Evolutionary conservation across 2,888 invertebrate species (phyloP).

Genomic region (Embidobia sp.): DNA sequence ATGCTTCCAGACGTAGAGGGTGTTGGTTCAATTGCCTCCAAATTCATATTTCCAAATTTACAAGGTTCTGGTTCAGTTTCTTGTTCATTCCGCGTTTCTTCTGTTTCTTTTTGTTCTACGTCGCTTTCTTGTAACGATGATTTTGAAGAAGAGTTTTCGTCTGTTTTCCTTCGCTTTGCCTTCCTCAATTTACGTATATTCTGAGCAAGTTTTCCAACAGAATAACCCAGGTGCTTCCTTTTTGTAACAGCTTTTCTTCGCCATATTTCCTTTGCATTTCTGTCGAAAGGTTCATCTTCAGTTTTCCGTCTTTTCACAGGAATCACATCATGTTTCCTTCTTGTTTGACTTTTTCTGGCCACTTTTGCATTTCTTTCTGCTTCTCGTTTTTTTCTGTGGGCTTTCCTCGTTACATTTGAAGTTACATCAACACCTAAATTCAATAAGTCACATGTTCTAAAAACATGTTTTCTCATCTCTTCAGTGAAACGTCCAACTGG

Average conservation of each 20-base stretch:
- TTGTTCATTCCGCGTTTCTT: too few relatives aligned
- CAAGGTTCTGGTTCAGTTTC: too few relatives aligned
- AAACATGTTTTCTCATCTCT: neutral
- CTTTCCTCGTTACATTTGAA: conserved; percentile 1
- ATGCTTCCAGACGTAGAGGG: too few relatives aligned
- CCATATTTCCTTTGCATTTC: conserved; percentile 1
- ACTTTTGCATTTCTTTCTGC: neutral
- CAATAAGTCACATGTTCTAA: neutral
- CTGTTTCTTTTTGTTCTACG: too few relatives aligned
- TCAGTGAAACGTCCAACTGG: neutral
- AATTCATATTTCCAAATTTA: too few relatives aligned
- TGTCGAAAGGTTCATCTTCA: conserved; percentile 5
- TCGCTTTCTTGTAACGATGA: too few relatives aligned
- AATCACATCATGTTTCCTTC: too few relatives aligned
- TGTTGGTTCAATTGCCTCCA: too few relatives aligned
- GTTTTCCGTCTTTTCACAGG: neutral
- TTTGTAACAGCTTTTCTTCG: neutral
- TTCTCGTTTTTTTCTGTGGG: neutral
- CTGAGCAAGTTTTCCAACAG: neutral
- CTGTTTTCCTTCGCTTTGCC: neutral
- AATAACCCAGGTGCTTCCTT: neutral
- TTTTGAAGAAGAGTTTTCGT: too few relatives aligned
- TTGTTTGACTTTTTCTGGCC: neutral
- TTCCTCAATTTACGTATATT: neutral
- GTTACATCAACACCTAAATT: neutral